A percentile compares a stretch with the other conserved stretches of the same genome.
Evolutionary conservation across 2,888 invertebrate species (phyloP).

Genomic region (Rhimphoctona megacephalus): DNA sequence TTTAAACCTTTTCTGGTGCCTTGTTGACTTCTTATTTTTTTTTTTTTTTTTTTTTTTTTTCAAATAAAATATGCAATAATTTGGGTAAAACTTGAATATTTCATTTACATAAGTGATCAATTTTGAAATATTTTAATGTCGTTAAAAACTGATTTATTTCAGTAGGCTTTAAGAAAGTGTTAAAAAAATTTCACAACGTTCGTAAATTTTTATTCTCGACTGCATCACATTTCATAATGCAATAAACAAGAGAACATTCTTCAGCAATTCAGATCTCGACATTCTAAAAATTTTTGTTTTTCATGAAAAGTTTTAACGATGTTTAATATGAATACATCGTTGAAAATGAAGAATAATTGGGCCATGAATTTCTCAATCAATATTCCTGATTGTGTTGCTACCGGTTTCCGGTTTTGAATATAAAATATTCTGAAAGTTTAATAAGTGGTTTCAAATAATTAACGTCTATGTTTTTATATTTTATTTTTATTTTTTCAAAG

Average conservation of each 20-base stretch:
- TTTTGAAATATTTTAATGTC: background rate
- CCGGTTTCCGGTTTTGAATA: background rate
- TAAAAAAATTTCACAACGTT: background rate
- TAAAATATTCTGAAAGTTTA: background rate
- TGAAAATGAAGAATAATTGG: background rate
- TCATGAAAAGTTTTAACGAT: too few relatives aligned
- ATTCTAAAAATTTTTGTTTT: background rate
- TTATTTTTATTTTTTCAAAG: background rate
- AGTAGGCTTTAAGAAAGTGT: background rate
- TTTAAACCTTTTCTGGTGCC: background rate
- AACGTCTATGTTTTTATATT: background rate
- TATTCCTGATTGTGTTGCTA: background rate
- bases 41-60: background rate
- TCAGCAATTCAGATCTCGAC: background rate
- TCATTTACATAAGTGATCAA: background rate
- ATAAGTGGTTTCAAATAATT: background rate
- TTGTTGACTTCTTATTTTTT: background rate
- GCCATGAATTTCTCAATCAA: background rate
- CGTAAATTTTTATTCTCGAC: background rate
- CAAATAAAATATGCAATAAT: background rate
- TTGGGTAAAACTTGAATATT: background rate
- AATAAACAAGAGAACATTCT: background rate
- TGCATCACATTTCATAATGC: background rate
- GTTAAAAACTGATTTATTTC: too few relatives aligned
- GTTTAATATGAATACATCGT: background rate